Conservation (phyloP, 2,888 invertebrate genomes). For the Apamea anceps region DNA sequence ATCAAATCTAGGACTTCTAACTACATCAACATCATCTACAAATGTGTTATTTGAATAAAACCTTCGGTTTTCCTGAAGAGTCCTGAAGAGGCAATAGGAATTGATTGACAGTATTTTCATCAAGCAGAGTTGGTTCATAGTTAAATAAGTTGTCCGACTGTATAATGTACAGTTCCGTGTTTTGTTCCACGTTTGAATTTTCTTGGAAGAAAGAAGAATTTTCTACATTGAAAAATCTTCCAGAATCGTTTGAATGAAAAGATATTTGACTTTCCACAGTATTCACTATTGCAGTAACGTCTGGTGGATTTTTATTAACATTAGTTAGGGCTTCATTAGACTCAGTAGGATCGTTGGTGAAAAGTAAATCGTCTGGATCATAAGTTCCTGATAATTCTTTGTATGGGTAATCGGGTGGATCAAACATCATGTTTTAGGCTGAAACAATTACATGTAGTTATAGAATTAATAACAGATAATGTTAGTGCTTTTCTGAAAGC, state of each 20-base stretch:
- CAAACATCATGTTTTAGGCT: conserved; percentile 83
- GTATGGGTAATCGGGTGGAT: conserved; percentile 87
- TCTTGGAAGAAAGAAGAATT: conserved; percentile 69
- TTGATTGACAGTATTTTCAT: conserved; percentile 86
- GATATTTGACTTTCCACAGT: conserved; percentile 77
- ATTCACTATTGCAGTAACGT: conserved; percentile 61
- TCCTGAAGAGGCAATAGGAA: conserved; percentile 83
- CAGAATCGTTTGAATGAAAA: conserved; percentile 80
- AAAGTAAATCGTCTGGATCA: conserved; percentile 80
- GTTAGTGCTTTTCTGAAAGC: neutral
- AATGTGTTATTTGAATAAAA: conserved; percentile 43
- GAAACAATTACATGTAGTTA: conserved; percentile 46
- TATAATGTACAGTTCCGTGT: conserved; percentile 75
- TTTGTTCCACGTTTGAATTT: conserved; percentile 63
- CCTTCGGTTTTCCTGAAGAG: conserved; percentile 73
- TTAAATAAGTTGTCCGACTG: conserved; percentile 81
- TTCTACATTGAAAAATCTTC: conserved; percentile 79
- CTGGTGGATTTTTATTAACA: conserved; percentile 51
- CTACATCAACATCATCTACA: conserved; percentile 21
- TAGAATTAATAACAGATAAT: neutral
- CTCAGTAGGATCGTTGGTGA: conserved; percentile 70
- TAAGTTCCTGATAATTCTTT: conserved; percentile 84
- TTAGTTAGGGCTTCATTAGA: conserved; percentile 52
- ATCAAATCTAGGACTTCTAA: neutral
- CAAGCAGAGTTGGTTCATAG: conserved; percentile 83